phyloP scores from a whole-genome alignment of 2,113 vertebrate genomes.

The Lethenteron reissneri region DNA sequence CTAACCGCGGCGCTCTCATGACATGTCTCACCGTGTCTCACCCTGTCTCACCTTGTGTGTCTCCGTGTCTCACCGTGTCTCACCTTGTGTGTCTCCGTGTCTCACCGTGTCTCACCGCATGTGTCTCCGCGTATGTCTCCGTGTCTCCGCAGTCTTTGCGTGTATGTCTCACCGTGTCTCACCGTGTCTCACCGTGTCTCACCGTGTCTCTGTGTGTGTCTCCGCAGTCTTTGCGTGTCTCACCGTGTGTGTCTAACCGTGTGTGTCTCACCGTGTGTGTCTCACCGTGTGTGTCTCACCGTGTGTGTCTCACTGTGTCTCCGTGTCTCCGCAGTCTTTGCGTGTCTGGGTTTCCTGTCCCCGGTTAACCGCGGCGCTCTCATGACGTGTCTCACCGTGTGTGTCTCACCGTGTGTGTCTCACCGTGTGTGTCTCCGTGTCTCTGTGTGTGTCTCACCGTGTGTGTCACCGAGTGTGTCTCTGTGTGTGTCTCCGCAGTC shows the following conservation, averaged over 20 bases:
- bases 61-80: too few species aligned
- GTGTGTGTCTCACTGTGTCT: neutral
- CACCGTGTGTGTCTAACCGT: too few species aligned
- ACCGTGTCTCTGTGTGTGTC: neutral
- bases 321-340: neutral
- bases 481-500: neutral
- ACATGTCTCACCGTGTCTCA: constrained; percentile 7
- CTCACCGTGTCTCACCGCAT: too few species aligned
- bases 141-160: too few species aligned
- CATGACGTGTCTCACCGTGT: constrained; percentile 6
- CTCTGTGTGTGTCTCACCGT: neutral
- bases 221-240: too few species aligned
- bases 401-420: neutral
- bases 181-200: too few species aligned
- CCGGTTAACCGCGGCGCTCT: constrained; percentile 8
- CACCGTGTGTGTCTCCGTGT: neutral
- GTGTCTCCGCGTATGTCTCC: too few species aligned
- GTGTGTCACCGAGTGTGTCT: too few species aligned
- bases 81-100: too few species aligned
- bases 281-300: neutral
- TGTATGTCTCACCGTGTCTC: too few species aligned
- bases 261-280: neutral
- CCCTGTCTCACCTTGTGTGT: too few species aligned
- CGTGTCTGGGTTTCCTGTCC: constrained; percentile 9
- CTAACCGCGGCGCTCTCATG: constrained; percentile 10